Base-by-base conservation (phyloP, 30 jellyfish, hydroid and myxozoan species). In the Sanderia malayensis region DNA sequence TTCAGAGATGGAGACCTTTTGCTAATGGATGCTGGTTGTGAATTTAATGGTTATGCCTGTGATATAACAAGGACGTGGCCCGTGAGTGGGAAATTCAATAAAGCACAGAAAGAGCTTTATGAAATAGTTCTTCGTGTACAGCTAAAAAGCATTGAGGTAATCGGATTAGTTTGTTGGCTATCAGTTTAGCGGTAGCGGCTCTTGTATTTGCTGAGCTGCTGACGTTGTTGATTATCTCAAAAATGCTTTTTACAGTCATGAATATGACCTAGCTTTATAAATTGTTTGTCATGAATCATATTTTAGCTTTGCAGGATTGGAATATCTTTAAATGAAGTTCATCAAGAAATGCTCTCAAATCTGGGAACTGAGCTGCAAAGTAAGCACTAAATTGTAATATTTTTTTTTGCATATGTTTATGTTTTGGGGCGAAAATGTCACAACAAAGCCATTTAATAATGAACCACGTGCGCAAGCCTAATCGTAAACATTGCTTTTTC, bases 51-150 rank as follows among this genome's bases (percentile, higher is more conserved):
- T 1, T 91, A 83, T 52, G 93, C 76, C 2, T 84, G 95, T 62
- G 98, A 91, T 67, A 63, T 91, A 23, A 73, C 98, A 15, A 83
- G 98, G 26, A 91, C 98, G 8, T 91, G 96, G 96, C 98, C 98
- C 18, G 96, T 84, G 18, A 84, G 70, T 74, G 98, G 98, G 32
- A 78, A 71, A 53, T 91, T 91, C 53, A 25, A 86, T 4, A 33
- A 61, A 10, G 74, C 82, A 44, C 98, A 91, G 71, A 47, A 53
- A 60, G 53, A 55, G 23, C 64, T 91, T 30, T 91, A 91, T 58
- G 96, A 91, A 60, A 73, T 91, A 25, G 98, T 91, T 1, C 82
- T 91, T 8, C 65, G 79, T 13, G 98, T 91, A 11, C 96, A 83
- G 69, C 45, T 45, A 0, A 53, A 61, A 24, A 74, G 95, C 46